Percentiles rank a stretch among this genome's conserved stretches.
Conservation (phyloP, 2,888 invertebrate species). For the Drosophila histrio region DNA sequence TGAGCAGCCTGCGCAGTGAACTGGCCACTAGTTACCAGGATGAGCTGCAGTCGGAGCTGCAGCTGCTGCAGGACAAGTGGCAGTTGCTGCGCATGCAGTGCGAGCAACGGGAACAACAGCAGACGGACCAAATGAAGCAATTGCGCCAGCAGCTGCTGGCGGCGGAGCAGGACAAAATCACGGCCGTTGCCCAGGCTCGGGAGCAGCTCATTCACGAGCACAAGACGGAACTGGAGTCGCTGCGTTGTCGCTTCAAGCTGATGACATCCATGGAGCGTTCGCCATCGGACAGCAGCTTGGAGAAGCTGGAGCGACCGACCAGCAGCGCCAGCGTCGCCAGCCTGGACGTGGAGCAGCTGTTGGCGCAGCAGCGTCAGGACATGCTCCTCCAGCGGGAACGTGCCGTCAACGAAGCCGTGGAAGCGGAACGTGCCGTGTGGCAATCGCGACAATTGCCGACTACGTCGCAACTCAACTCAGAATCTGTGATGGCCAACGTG, state of each 20-base stretch:
- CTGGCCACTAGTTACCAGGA: conserved; percentile 85
- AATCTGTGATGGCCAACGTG: conserved; percentile 85
- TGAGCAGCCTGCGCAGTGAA: conserved; percentile 86
- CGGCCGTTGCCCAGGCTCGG: conserved; percentile 88
- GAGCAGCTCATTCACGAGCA: conserved; percentile 90
- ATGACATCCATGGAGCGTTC: conserved; percentile 91
- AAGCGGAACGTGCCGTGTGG: conserved; percentile 84
- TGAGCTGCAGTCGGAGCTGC: conserved; percentile 85
- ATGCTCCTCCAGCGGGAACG: conserved; percentile 85
- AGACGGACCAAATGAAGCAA: conserved; percentile 59
- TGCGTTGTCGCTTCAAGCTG: conserved; percentile 90
- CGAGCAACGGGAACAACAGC: conserved; percentile 85
- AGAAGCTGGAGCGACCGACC: conserved; percentile 89
- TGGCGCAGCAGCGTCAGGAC: conserved; percentile 89
- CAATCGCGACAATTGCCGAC: conserved; percentile 64
- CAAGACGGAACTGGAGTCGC: conserved; percentile 90
- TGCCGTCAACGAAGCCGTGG: conserved; percentile 85
- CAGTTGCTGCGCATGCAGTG: conserved; percentile 85
- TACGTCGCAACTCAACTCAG: conserved; percentile 71
- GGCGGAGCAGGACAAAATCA: conserved; percentile 83
- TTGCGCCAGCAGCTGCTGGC: conserved; percentile 75
- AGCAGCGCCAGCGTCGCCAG: conserved; percentile 82
- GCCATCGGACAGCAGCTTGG: conserved; percentile 91
- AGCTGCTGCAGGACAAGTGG: conserved; percentile 86
- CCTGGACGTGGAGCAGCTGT: conserved; percentile 86